Base-by-base conservation (phyloP, 2,797 vertebrate species). In the Synanceia verrucosa region DNA sequence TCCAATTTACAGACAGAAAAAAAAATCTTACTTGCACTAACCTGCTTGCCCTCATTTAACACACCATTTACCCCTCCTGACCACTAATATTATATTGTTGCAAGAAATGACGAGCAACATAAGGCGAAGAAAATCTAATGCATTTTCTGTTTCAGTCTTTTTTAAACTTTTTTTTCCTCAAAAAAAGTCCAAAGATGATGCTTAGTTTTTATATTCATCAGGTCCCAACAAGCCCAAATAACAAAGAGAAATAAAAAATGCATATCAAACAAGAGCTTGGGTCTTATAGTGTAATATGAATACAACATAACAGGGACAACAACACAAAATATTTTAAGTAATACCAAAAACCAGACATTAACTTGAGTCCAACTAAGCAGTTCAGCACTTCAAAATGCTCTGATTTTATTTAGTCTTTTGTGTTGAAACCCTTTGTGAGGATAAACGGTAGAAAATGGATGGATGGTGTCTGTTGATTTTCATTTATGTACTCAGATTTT, bases 1-100 rank as follows among this genome's bases (percentile, higher is more conserved):
- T 85, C 78, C 81, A 89, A 91, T 91, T 90, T 87, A 70, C 55
- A 78, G 57, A 65, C 23, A 69, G 50, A n/a, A 33, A 31, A 43
- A 37, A 70, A 71, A 63, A 56, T 23, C 52, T 56, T 58, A 52
- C 65, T 46, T 43, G 44, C 63, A n/a, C 53, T 83, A 79, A 81
- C 78, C 78, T 81, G 68, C 69, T 33, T 83, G 77, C 67, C 73
- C 84, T 82, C 76, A 78, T 87, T 85, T 83, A 83, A 60, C 60
- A 73, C 79, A 83, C 77, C 29, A 70, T 84, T 86, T 83, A 84
- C 37, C 52, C 59, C 47, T 55, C 50, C 67, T 62, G 70, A 82
- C 79, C 79, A 69, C 44, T 59, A 57, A 75, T 74, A 36, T 52
- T 26, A 68, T 74, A 65, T 52, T 50, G 57, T 41, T 79, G 50